Evolutionary conservation across 2,113 vertebrate species (phyloP).

Genomic region (Sphyrna mokarran): DNA sequence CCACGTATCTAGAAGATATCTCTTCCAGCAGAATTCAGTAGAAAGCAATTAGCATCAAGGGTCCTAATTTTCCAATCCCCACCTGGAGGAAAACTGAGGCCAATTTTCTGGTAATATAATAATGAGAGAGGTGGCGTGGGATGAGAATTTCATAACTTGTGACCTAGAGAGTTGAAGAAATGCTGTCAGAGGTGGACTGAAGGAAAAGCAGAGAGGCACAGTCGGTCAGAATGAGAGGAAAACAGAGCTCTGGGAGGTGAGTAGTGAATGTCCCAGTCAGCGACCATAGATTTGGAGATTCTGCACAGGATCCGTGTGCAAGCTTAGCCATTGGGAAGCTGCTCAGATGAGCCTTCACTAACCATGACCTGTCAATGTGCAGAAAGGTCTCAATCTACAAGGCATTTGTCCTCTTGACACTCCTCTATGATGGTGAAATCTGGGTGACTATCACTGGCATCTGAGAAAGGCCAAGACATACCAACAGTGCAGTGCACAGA

Average conservation of each 20-base stretch:
- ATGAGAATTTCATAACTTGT: background rate
- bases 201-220: background rate
- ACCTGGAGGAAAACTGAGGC: background rate
- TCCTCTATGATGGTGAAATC: no score
- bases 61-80: no score
- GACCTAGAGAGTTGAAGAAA: background rate
- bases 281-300: no score
- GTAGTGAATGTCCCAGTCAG: background rate
- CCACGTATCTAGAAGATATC: background rate
- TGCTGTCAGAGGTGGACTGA: background rate
- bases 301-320: no score
- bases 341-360: no score
- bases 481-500: no score
- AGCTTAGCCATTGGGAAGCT: no score
- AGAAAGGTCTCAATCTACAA: no score
- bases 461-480: no score
- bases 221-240: background rate
- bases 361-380: no score
- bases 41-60: background rate
- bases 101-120: background rate
- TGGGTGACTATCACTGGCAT: no score
- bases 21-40: background rate
- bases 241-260: background rate
- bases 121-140: background rate
- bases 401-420: no score